These are phyloP conservation scores for Perca schrenkii DNA, from an alignment of 2,113 vertebrate genomes.

Conservation along the genomic window DNA sequence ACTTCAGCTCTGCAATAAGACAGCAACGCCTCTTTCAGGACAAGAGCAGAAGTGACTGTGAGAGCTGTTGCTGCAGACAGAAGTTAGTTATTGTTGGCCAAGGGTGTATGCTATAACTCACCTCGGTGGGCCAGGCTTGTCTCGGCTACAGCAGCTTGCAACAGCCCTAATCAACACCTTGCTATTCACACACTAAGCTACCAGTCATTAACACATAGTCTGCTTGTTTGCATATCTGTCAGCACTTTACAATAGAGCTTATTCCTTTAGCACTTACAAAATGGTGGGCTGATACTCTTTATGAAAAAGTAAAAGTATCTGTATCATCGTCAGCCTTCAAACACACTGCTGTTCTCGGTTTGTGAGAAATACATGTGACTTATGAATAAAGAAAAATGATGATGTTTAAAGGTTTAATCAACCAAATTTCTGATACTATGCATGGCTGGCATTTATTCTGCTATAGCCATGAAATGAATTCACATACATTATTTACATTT, in stretches of 20 bases:
- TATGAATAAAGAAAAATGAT: background rate
- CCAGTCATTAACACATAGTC: slow-evolving; percentile 76
- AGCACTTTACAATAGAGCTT: slow-evolving; percentile 73
- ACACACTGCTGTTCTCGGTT: background rate
- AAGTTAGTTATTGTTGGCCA: slow-evolving; percentile 70
- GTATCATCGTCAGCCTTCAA: background rate
- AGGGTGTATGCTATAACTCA: slow-evolving; percentile 57
- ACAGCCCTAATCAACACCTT: slow-evolving; percentile 80
- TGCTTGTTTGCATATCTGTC: slow-evolving; percentile 77
- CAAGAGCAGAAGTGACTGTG: slow-evolving; percentile 52
- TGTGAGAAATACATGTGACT: background rate
- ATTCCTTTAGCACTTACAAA: slow-evolving; percentile 49
- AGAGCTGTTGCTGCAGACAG: slow-evolving; percentile 61
- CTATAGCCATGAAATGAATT: background rate
- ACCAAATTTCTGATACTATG: background rate
- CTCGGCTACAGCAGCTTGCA: slow-evolving; percentile 61
- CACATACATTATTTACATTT: background rate
- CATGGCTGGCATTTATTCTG: background rate
- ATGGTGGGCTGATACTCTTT: slow-evolving; percentile 21
- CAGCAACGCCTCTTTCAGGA: slow-evolving; percentile 68
- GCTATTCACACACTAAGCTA: slow-evolving; percentile 70
- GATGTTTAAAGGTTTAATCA: background rate
- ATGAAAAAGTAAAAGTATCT: slow-evolving; percentile 36
- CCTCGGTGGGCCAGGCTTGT: slow-evolving; percentile 46
- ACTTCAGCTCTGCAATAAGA: slow-evolving; percentile 47